phyloP scores from a whole-genome alignment of 1,140 invertebrate species.

The Pygmarrhopalites habei region DNA sequence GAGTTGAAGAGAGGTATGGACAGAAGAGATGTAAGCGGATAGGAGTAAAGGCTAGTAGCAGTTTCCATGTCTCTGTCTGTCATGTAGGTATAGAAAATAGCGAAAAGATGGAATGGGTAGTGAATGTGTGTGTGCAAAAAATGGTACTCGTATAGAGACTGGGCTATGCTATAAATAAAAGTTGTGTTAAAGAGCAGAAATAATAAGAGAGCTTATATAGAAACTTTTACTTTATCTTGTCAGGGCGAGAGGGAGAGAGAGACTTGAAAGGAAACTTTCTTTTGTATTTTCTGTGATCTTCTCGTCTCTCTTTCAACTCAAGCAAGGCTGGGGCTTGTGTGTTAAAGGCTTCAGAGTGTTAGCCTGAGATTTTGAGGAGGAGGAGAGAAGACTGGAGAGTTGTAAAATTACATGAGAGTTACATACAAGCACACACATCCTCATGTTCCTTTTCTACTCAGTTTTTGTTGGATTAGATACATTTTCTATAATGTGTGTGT shows the following conservation, averaged over 20 bases:
- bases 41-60: too few relatives aligned
- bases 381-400: not conserved
- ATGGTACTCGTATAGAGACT: too few relatives aligned
- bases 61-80: too few relatives aligned
- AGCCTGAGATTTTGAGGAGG: not conserved
- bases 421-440: not conserved
- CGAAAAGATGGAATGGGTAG: too few relatives aligned
- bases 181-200: slow-evolving; percentile 10
- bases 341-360: not conserved
- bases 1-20: too few relatives aligned
- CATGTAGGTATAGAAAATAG: too few relatives aligned
- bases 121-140: too few relatives aligned
- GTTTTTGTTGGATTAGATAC: too few relatives aligned
- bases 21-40: too few relatives aligned
- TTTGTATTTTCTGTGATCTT: not conserved
- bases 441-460: too few relatives aligned
- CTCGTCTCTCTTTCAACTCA: not conserved
- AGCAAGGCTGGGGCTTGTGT: not conserved
- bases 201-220: slow-evolving; percentile 11
- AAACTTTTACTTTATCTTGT: slow-evolving; percentile 9
- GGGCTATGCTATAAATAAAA: too few relatives aligned
- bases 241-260: not conserved
- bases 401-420: not conserved
- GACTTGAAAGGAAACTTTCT: not conserved
- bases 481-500: too few relatives aligned